phyloP scores from a whole-genome alignment of 2,113 vertebrate genomes.

The Meriones unguiculatus region DNA sequence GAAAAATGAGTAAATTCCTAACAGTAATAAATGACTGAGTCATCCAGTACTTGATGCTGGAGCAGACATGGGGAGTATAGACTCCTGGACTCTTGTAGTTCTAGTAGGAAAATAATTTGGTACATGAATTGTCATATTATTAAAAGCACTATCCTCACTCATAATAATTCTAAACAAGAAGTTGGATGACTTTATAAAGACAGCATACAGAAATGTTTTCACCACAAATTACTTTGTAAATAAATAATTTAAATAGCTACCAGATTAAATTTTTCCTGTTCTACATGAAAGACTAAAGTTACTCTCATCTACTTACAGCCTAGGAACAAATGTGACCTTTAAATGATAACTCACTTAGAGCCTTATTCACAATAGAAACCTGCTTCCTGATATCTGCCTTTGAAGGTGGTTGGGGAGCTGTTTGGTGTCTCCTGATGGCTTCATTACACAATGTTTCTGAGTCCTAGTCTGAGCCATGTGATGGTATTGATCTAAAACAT shows the following conservation, averaged over 20 bases:
- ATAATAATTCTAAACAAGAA: slow-evolving; percentile 31
- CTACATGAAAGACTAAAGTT: not conserved
- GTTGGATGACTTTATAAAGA: slow-evolving; percentile 3
- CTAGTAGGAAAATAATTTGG: slow-evolving; percentile 47
- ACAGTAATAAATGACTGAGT: not conserved
- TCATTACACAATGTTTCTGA: not conserved
- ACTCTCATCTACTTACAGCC: not conserved
- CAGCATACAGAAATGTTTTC: not conserved
- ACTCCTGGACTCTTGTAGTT: not conserved
- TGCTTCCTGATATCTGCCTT: not conserved
- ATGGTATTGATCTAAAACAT: not conserved
- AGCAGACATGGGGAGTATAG: not conserved
- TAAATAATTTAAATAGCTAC: slow-evolving; percentile 12
- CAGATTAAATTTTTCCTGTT: slow-evolving; percentile 11
- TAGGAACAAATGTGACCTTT: not conserved
- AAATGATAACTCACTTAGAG: slow-evolving; percentile 1
- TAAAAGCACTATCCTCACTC: not conserved
- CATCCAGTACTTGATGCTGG: not conserved
- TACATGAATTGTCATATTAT: not conserved
- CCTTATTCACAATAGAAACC: not conserved
- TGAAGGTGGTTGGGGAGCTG: not conserved
- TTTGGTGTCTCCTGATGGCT: not conserved
- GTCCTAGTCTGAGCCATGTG: not conserved
- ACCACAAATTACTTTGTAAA: slow-evolving; percentile 46
- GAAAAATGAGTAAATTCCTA: not conserved